phyloP scores from a whole-genome alignment of 2,113 vertebrate genomes.

The Lagopus muta region DNA sequence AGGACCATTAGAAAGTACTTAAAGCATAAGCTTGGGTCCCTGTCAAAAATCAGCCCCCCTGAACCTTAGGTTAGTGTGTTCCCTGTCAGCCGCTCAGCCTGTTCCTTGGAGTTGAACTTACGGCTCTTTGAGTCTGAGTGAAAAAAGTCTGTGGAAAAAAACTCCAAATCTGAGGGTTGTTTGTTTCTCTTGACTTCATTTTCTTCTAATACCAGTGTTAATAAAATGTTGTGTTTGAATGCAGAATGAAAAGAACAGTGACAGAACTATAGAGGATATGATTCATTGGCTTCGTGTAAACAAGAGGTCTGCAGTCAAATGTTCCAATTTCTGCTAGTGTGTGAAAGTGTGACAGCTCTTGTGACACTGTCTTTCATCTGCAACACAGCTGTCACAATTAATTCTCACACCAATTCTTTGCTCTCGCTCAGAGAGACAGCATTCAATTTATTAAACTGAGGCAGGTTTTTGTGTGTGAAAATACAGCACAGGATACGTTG shows the following conservation, averaged over 20 bases:
- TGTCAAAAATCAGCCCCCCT: neutral
- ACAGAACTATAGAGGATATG: neutral
- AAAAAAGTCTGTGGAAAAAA: neutral
- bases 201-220: neutral
- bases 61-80: neutral
- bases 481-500: conserved; percentile 41
- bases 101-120: neutral
- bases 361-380: conserved; percentile 36
- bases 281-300: conserved; percentile 32
- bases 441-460: conserved; percentile 8
- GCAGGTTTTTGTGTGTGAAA: neutral
- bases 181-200: neutral
- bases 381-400: conserved; percentile 43
- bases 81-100: neutral
- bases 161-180: neutral
- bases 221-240: neutral
- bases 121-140: neutral
- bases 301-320: conserved; percentile 19
- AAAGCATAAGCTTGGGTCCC: neutral
- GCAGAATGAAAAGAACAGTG: neutral
- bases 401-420: neutral
- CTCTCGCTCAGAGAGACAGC: conserved; percentile 4
- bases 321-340: neutral
- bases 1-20: neutral
- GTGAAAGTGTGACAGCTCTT: conserved; percentile 7